Evolutionary conservation across 2,113 vertebrate species (phyloP).

Genomic region (Thamnophis sirtalis): DNA sequence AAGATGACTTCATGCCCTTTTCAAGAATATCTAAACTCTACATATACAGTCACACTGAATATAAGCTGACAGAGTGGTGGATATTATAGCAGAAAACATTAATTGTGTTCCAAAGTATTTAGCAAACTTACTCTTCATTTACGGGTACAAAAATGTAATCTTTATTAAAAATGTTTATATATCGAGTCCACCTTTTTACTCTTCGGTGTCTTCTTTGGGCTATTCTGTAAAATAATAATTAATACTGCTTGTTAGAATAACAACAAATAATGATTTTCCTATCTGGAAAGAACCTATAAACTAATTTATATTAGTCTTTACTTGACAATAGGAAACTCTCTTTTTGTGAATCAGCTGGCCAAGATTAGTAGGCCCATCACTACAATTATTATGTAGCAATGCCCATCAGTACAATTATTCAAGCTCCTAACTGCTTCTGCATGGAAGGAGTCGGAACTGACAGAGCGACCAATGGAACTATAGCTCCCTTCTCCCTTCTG

Average conservation of each 20-base stretch:
- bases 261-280: not conserved
- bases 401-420: not conserved
- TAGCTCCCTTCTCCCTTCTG: not conserved
- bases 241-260: not conserved
- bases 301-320: not conserved
- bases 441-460: not conserved
- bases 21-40: not conserved
- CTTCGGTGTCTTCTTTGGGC: slow-evolving; percentile 87
- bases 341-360: not conserved
- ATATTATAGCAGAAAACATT: not conserved
- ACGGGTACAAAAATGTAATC: slow-evolving; percentile 97
- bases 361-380: not conserved
- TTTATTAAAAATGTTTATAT: slow-evolving; percentile 93
- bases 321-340: not conserved
- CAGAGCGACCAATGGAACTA: not conserved
- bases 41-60: not conserved
- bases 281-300: not conserved
- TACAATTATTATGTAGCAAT: not conserved
- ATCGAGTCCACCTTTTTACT: slow-evolving; percentile 94
- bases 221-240: slow-evolving; percentile 65
- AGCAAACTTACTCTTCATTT: slow-evolving; percentile 91
- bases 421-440: not conserved
- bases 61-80: not conserved
- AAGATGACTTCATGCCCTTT: not conserved
- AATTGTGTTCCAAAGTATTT: not conserved